These are phyloP conservation scores for Microtus montanus DNA, from an alignment of 2,113 vertebrate genomes.

Conservation along the genomic window DNA sequence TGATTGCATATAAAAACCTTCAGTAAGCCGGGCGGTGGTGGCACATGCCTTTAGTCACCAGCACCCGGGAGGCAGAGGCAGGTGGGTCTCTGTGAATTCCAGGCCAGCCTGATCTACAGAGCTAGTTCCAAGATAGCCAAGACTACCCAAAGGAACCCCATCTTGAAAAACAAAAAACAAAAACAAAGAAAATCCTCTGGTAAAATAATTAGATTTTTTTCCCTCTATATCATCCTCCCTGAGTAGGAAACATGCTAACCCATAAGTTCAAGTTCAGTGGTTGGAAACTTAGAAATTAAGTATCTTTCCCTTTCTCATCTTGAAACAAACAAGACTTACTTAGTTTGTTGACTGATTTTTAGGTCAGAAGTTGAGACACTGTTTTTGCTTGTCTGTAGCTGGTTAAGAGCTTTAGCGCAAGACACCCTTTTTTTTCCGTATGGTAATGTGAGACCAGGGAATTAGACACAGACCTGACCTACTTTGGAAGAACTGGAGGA, in stretches of 20 bases:
- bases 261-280: not conserved
- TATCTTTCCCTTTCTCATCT: not conserved
- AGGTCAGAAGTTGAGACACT: not conserved
- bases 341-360: not conserved
- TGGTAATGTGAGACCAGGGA: slow-evolving; percentile 56
- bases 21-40: too few relatives aligned
- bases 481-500: slow-evolving; percentile 67
- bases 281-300: not conserved
- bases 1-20: not conserved
- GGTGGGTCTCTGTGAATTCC: too few relatives aligned
- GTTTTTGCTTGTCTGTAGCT: slow-evolving; percentile 10
- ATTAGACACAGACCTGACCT: slow-evolving; percentile 64
- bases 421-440: slow-evolving; percentile 49
- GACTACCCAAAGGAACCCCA: too few relatives aligned
- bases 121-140: too few relatives aligned
- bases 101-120: too few relatives aligned
- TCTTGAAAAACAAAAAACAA: too few relatives aligned
- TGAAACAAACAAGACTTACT: slow-evolving; percentile 35
- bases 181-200: not conserved
- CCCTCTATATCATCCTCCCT: not conserved
- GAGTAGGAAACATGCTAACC: not conserved
- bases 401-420: slow-evolving; percentile 18
- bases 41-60: too few relatives aligned
- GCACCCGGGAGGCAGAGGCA: too few relatives aligned
- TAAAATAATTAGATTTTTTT: slow-evolving; percentile 9